Conservation (phyloP, 2,113 vertebrate species). For the Syrrhaptes paradoxus region DNA sequence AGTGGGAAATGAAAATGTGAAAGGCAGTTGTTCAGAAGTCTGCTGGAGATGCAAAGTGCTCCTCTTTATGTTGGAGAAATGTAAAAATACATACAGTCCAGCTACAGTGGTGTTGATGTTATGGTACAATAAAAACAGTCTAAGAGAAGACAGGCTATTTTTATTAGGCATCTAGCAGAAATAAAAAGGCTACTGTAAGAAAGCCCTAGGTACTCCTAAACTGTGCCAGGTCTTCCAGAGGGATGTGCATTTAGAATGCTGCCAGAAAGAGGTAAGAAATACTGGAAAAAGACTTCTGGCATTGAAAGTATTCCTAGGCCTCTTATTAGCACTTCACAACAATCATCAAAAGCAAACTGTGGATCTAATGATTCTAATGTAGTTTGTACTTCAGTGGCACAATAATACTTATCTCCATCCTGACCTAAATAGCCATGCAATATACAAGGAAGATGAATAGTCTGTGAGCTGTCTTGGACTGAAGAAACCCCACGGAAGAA, state of each 20-base stretch:
- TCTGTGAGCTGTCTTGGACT: background rate
- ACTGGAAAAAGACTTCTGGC: background rate
- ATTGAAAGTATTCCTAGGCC: background rate
- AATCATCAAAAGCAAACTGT: background rate
- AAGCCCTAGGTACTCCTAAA: background rate
- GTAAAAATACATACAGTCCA: background rate
- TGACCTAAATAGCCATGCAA: background rate
- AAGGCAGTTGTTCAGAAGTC: background rate
- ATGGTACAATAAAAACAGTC: background rate
- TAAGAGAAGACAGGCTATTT: background rate
- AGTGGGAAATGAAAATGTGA: background rate
- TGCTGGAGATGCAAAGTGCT: background rate
- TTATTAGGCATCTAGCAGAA: background rate
- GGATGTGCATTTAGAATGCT: background rate
- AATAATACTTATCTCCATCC: background rate
- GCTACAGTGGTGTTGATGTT: background rate
- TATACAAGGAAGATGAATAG: background rate
- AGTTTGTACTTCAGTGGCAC: background rate
- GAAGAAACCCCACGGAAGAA: background rate
- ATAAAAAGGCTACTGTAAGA: background rate
- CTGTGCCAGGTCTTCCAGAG: background rate
- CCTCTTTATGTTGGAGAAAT: background rate
- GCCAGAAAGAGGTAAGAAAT: background rate
- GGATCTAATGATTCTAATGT: background rate
- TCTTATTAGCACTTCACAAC: background rate